Evolutionary conservation across 2,797 vertebrate genomes (phyloP).

Genomic region (Parotocinclus haroldoi): DNA sequence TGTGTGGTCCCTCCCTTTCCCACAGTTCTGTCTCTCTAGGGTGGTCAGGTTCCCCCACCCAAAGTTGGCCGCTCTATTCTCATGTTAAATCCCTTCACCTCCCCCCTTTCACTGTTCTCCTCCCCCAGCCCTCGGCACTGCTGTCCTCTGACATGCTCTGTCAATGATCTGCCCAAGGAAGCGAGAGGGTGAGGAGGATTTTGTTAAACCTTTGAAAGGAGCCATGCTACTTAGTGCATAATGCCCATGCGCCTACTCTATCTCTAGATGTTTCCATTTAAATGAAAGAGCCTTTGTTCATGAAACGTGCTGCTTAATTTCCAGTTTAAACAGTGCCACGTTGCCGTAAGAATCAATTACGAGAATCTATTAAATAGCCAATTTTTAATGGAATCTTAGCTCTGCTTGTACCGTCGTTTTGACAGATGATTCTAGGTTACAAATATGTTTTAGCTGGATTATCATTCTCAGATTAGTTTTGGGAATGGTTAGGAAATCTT

Average conservation of each 20-base stretch:
- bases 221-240: constrained; percentile 5
- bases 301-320: constrained; percentile 8
- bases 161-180: constrained; percentile 41
- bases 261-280: no score
- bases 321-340: not conserved
- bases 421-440: no score
- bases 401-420: no score
- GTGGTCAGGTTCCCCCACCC: constrained; percentile 43
- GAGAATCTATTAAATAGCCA: no score
- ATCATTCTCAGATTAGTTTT: no score
- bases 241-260: not conserved
- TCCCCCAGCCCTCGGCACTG: constrained; percentile 42
- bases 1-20: constrained; percentile 51
- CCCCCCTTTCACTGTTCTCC: constrained; percentile 35
- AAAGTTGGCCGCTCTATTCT: constrained; percentile 45
- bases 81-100: constrained; percentile 45
- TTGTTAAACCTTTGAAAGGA: constrained; percentile 39
- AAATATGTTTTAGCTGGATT: no score
- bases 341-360: no score
- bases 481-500: no score
- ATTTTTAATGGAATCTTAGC: no score
- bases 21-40: constrained; percentile 31
- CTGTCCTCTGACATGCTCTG: constrained; percentile 44
- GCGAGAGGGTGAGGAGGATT: constrained; percentile 21
- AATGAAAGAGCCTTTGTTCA: not conserved